phyloP scores from a whole-genome alignment of 1,140 invertebrate species.

The Diachasmimorpha longicaudata region DNA sequence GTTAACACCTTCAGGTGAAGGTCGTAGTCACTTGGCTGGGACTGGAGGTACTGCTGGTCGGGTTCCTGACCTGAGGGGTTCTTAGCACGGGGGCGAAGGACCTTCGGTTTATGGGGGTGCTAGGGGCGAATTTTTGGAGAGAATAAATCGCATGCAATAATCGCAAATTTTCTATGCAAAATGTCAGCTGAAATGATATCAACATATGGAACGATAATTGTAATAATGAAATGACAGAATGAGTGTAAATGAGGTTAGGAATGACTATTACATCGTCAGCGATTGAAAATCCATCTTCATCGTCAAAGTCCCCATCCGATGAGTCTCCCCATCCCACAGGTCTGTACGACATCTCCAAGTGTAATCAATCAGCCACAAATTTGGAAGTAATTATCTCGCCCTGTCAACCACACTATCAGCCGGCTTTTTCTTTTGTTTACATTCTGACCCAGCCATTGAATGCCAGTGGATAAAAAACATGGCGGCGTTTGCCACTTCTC shows the following conservation, averaged over 20 bases:
- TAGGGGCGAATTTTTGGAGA: background rate
- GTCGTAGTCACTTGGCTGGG: background rate
- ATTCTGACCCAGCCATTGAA: background rate
- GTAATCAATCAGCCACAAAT: background rate
- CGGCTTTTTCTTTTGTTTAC: background rate
- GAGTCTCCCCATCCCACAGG: background rate
- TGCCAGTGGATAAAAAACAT: background rate
- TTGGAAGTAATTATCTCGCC: background rate
- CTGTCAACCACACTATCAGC: background rate
- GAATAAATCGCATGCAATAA: background rate
- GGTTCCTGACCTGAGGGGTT: background rate
- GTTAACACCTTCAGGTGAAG: background rate
- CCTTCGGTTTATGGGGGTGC: background rate
- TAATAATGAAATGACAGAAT: background rate
- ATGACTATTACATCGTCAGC: constrained; percentile 13
- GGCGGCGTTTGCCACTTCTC: background rate
- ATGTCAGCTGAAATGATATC: too few species aligned
- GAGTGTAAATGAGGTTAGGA: background rate
- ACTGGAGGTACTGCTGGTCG: background rate
- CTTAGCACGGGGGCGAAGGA: background rate
- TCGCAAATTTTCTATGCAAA: too few species aligned
- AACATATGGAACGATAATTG: too few species aligned
- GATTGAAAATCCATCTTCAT: constrained; percentile 28
- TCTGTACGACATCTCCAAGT: background rate
- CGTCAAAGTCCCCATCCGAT: background rate